Conservation (phyloP, 37 sponge, comb jelly and placozoan species). For the Lycopodina hypogea region DNA sequence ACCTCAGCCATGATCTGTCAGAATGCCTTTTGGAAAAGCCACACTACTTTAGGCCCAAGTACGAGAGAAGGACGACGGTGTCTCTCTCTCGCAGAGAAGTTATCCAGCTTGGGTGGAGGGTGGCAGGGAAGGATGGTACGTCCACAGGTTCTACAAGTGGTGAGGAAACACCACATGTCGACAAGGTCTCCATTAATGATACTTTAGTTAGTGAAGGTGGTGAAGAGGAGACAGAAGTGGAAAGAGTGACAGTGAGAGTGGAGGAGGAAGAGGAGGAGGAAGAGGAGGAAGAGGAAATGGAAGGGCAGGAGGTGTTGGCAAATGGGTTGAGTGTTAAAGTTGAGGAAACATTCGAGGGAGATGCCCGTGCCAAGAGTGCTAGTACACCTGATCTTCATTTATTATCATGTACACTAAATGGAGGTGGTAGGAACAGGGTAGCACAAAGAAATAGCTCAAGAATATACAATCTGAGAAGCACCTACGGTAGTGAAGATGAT, state of each 20-base stretch:
- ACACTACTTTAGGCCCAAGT: constrained; percentile 41
- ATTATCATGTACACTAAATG: too few species aligned
- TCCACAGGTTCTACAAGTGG: neutral
- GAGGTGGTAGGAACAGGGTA: neutral
- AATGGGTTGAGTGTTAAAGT: neutral
- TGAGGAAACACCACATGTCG: too few species aligned
- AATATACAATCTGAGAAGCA: neutral
- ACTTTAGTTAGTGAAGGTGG: too few species aligned
- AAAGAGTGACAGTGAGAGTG: too few species aligned
- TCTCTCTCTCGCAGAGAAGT: constrained; percentile 48
- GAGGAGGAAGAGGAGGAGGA: neutral
- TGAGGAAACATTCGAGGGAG: neutral
- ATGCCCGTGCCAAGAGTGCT: constrained; percentile 4
- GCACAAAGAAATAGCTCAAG: neutral
- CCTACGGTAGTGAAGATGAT: neutral
- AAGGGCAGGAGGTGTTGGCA: neutral
- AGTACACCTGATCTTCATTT: constrained; percentile 22
- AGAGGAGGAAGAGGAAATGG: neutral
- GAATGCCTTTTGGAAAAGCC: neutral
- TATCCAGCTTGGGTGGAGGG: constrained; percentile 21
- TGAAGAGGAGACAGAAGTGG: neutral
- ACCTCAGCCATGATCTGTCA: neutral
- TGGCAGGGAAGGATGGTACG: constrained; percentile 15
- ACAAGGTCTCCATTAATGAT: too few species aligned
- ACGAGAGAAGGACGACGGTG: constrained; percentile 40